Evolutionary conservation across 2,797 vertebrate species (phyloP).

Genomic region (Thripadectes ignobilis): DNA sequence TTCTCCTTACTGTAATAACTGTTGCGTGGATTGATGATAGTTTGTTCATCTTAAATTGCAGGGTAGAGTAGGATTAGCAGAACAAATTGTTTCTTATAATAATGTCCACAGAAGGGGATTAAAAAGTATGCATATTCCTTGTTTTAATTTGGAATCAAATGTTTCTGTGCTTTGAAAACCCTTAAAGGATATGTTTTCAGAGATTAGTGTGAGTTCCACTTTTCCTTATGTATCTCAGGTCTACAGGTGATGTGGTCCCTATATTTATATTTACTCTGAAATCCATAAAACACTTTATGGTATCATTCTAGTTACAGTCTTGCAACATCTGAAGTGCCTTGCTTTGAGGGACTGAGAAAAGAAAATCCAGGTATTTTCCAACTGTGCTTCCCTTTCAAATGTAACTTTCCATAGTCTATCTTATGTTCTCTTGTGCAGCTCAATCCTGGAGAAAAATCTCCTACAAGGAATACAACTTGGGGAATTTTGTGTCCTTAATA

Average conservation of each 20-base stretch:
- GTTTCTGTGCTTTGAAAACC: neutral
- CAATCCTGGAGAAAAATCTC: neutral
- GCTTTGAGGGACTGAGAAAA: neutral
- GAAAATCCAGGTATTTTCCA: neutral
- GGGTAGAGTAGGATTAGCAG: neutral
- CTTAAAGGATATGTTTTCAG: neutral
- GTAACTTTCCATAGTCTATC: neutral
- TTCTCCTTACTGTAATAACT: neutral
- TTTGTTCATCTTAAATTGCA: neutral
- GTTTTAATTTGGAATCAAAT: neutral
- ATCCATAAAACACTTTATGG: neutral
- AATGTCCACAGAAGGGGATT: neutral
- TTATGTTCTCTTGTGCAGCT: neutral
- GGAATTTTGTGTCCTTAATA: neutral
- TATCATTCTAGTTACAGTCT: neutral
- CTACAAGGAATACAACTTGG: accelerated
- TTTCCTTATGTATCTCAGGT: neutral
- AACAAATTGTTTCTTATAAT: neutral
- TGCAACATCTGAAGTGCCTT: neutral
- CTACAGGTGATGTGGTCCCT: neutral
- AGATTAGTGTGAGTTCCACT: neutral
- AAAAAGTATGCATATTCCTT: neutral
- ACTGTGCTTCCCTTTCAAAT: neutral
- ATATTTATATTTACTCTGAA: neutral
- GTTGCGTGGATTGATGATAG: neutral